Conservation (phyloP, 2,888 invertebrate species). For the Bibio marci region DNA sequence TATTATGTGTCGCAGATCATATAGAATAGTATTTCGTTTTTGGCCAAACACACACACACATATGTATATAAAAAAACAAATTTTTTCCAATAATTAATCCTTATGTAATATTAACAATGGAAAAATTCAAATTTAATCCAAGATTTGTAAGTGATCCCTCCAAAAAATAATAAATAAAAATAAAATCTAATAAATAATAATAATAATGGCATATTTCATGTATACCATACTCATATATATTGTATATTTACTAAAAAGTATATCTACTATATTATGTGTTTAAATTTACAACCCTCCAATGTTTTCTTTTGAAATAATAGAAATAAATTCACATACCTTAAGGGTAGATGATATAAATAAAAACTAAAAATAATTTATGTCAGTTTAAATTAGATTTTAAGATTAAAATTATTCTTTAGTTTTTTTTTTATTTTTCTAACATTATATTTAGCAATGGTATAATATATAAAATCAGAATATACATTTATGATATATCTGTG, state of each 20-base stretch:
- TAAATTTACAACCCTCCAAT: slow-evolving; percentile 1
- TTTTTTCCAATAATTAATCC: too few species aligned
- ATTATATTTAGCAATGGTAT: too few species aligned
- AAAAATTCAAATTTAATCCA: slow-evolving; percentile 5
- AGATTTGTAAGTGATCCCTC: slow-evolving; percentile 6
- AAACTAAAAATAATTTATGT: slow-evolving; percentile 1
- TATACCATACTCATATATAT: not conserved
- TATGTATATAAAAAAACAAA: too few species aligned
- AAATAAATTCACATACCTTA: slow-evolving; percentile 1
- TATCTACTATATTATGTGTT: too few species aligned
- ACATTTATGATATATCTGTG: too few species aligned
- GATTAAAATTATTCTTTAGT: too few species aligned
- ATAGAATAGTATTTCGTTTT: too few species aligned
- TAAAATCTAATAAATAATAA: slow-evolving; percentile 1
- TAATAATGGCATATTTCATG: not conserved
- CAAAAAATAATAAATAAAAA: not conserved
- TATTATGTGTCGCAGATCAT: too few species aligned
- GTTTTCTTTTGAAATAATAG: not conserved
- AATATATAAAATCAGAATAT: too few species aligned
- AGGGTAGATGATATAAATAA: not conserved
- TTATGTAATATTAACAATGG: not conserved
- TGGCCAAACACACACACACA: too few species aligned
- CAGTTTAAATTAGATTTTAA: slow-evolving; percentile 1
- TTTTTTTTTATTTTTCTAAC: too few species aligned
- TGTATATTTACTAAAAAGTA: not conserved